phyloP scores from a whole-genome alignment of 2,797 vertebrate genomes.

The Apodemus agrarius region DNA sequence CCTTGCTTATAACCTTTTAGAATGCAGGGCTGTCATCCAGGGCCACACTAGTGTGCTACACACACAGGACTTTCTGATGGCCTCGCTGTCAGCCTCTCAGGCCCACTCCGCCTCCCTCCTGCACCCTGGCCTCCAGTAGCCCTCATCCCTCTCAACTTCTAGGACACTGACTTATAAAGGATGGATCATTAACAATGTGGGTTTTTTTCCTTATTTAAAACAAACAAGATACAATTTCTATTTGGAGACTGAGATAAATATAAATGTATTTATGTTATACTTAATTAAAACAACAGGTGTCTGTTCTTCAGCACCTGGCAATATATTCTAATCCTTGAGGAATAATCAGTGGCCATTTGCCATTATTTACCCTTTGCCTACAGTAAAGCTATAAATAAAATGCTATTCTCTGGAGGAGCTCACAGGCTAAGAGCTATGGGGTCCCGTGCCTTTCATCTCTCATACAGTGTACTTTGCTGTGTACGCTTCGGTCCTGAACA shows the following conservation, averaged over 20 bases:
- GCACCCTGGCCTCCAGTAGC: too few species aligned
- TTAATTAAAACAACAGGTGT: slow-evolving; percentile 30
- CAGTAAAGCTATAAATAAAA: slow-evolving; percentile 8
- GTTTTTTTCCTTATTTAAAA: not conserved
- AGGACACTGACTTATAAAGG: not conserved
- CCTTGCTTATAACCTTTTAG: not conserved
- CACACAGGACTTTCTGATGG: not conserved
- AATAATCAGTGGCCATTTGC: not conserved
- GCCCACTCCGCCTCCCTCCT: not conserved
- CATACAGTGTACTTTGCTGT: not conserved
- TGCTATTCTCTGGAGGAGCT: not conserved
- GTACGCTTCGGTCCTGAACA: not conserved
- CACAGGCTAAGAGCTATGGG: not conserved
- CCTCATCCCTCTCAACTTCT: not conserved
- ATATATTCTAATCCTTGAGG: not conserved
- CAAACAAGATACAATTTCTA: not conserved
- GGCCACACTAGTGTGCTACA: not conserved
- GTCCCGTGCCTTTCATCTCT: not conserved
- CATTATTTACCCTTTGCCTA: slow-evolving; percentile 33
- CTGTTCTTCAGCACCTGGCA: not conserved
- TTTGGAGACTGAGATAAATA: slow-evolving; percentile 9
- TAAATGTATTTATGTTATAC: not conserved
- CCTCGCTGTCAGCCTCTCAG: not conserved
- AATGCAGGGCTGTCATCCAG: not conserved
- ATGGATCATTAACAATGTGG: not conserved